Base-by-base conservation (phyloP, 2,888 invertebrate species). In the Eretmocerus hayati region DNA sequence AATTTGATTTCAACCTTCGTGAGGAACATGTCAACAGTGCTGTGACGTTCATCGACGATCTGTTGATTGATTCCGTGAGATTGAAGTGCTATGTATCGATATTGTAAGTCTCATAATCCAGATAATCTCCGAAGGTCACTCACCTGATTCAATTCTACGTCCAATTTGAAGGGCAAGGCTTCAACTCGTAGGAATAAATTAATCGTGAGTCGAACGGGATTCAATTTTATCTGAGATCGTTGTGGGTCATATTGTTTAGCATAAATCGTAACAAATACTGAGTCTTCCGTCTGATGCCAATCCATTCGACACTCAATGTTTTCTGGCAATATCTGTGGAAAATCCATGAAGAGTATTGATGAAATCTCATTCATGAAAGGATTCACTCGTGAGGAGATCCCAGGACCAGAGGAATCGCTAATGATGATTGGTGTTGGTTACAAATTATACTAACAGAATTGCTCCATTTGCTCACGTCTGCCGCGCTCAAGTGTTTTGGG, bases 1-100 rank as follows among this genome's bases (percentile, higher is more conserved):
- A 97, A 71, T 64, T 86, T 90, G 20, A 97, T 85, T 74, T 97
- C 96, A 23, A 95, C 82, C 79, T 97, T 97, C 13, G 90, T 85
- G 13, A 86, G 85, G 60, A 84, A 76, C 86, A 95, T 87, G 33
- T 81, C 81, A 1, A 84, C 89, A 56, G 75, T 78, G 63, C 89
- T 85, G 45, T 78, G 77, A 33, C 75, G 76, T 2, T 90, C 81
- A 63, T 85, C 80, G 33, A 95, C 78, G 23, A 90, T 77, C 95
- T 94, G 69, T 26, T 77, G 72, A 56, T 62, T 53, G 48, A 49
- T 26, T 39, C 26, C 31, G 39, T 33, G 46, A 42, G 46, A n/a
- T n/a, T n/a, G n/a, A n/a, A n/a, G n/a, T n/a, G n/a, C n/a, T n/a
- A n/a, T n/a, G n/a, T n/a, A n/a, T n/a, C n/a, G n/a, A n/a, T n/a